Conservation (phyloP, 2,888 invertebrate species). For the Idaea aversata region DNA sequence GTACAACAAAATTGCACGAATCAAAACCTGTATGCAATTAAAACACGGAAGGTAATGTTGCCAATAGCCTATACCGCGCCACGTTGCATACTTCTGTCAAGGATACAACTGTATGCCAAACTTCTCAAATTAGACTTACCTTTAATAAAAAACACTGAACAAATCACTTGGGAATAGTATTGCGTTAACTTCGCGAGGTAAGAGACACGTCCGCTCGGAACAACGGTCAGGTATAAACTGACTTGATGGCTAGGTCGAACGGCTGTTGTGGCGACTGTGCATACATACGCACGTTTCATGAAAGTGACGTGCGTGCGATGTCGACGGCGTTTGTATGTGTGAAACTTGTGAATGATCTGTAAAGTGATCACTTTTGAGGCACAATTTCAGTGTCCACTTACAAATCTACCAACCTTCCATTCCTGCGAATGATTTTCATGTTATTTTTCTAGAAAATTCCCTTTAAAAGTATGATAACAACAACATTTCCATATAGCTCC, state of each 20-base stretch:
- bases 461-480: not conserved
- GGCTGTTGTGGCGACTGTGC: conserved; percentile 27
- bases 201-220: conserved; percentile 41
- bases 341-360: conserved; percentile 44
- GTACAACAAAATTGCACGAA: not conserved
- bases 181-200: conserved; percentile 37
- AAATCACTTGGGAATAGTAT: conserved; percentile 36
- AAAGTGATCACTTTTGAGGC: conserved; percentile 14
- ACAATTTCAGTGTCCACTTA: not conserved
- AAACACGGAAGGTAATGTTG: not conserved
- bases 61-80: not conserved
- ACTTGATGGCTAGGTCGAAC: conserved; percentile 46
- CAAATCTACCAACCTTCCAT: not conserved
- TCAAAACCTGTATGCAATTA: not conserved
- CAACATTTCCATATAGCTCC: not conserved
- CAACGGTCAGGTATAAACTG: conserved; percentile 58
- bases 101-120: conserved; percentile 22
- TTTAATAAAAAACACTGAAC: conserved; percentile 57
- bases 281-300: conserved; percentile 39
- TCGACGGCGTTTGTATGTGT: conserved; percentile 39
- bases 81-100: conserved; percentile 4
- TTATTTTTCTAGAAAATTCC: not conserved
- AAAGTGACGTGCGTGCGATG: conserved; percentile 47
- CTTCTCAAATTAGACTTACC: conserved; percentile 51
- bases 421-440: no score